These are phyloP conservation scores for Andrena bucephala DNA, from an alignment of 2,888 invertebrate genomes.

Conservation along the genomic window DNA sequence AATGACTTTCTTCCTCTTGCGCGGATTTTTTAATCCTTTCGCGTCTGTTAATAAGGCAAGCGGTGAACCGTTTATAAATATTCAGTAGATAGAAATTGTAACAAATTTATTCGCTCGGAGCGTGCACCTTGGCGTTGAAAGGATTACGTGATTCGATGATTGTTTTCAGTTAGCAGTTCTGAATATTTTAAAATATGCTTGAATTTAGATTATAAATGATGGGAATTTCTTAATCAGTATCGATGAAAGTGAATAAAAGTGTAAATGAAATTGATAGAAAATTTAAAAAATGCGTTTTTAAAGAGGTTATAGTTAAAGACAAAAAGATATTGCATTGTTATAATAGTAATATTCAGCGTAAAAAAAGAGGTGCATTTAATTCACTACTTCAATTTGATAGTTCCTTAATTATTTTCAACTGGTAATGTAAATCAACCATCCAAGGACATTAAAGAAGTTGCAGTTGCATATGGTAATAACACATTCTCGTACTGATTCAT, in stretches of 20 bases:
- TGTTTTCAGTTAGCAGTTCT: background rate
- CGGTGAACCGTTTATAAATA: background rate
- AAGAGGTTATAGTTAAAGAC: no score
- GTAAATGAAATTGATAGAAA: no score
- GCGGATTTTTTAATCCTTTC: background rate
- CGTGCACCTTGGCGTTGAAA: background rate
- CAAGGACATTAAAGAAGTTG: background rate
- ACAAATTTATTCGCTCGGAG: background rate
- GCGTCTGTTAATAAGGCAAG: background rate
- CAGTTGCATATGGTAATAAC: background rate
- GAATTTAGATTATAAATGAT: background rate
- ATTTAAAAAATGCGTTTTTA: no score
- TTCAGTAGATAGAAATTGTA: background rate
- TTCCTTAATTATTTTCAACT: background rate
- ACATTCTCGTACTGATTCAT: background rate
- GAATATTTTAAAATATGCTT: background rate
- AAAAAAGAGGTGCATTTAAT: no score
- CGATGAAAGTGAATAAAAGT: background rate
- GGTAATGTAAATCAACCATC: background rate
- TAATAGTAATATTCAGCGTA: no score
- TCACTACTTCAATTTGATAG: background rate
- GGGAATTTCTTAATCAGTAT: background rate
- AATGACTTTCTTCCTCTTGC: background rate
- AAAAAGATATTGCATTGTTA: no score
- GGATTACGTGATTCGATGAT: background rate